Percentiles rank a stretch among this genome's conserved stretches.
Evolutionary conservation across 2,797 vertebrate species (phyloP).

Genomic region (Echeneis naucrates): DNA sequence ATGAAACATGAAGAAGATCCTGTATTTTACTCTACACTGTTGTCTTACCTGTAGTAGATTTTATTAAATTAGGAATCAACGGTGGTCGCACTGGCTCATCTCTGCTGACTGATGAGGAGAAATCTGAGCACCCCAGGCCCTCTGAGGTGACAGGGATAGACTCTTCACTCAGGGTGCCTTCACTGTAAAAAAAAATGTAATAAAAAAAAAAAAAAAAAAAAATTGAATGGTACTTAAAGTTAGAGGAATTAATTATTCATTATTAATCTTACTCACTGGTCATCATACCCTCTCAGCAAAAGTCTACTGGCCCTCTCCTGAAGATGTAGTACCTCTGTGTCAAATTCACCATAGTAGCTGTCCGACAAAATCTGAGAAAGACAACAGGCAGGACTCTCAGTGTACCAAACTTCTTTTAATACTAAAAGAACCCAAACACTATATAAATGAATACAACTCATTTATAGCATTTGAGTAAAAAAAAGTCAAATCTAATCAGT

Average conservation of each 20-base stretch:
- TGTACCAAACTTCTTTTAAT: not conserved
- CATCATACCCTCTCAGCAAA: slow-evolving; percentile 84
- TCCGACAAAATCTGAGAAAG: slow-evolving; percentile 74
- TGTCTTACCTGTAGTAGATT: slow-evolving; percentile 65
- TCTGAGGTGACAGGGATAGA: slow-evolving; percentile 82
- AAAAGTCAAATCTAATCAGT: not conserved
- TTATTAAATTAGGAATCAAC: slow-evolving; percentile 55
- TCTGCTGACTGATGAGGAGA: slow-evolving; percentile 73
- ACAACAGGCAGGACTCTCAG: not conserved
- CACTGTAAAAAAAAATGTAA: slow-evolving; percentile 75
- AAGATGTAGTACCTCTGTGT: slow-evolving; percentile 84
- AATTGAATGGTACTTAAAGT: slow-evolving; percentile 1
- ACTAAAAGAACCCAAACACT: not conserved
- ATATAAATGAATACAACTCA: not conserved
- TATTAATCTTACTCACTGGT: not conserved
- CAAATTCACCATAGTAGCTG: slow-evolving; percentile 73
- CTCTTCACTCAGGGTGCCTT: slow-evolving; percentile 64
- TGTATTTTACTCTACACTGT: not conserved
- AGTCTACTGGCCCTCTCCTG: slow-evolving; percentile 86
- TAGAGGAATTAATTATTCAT: not conserved
- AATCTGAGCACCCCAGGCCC: slow-evolving; percentile 78
- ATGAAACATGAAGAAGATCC: not conserved
- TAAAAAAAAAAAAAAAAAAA: slow-evolving; percentile 40
- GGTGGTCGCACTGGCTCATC: slow-evolving; percentile 71
- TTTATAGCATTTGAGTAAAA: slow-evolving; percentile 16